Conservation (phyloP, 2,888 invertebrate species). For the Oegoconia quadripuncta region DNA sequence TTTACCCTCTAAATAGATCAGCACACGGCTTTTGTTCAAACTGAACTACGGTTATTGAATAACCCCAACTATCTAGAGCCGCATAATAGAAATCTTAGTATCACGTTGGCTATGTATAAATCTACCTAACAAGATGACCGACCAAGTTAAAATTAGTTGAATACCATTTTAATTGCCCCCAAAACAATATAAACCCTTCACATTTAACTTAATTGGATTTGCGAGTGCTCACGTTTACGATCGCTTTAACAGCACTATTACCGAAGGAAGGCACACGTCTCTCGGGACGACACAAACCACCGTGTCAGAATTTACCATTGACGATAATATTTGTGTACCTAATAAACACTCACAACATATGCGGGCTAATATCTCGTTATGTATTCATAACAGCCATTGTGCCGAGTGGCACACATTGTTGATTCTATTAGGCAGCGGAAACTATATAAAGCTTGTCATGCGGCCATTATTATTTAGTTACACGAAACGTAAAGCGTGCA, state of each 20-base stretch:
- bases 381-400: slow-evolving; percentile 69
- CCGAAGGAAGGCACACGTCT: slow-evolving; percentile 4
- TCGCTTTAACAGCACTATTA: slow-evolving; percentile 48
- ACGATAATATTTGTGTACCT: slow-evolving; percentile 54
- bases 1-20: slow-evolving; percentile 1
- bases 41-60: too few species aligned
- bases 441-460: slow-evolving; percentile 58
- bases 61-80: too few species aligned
- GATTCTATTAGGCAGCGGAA: slow-evolving; percentile 64
- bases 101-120: too few species aligned
- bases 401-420: slow-evolving; percentile 55
- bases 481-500: not conserved
- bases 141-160: not conserved
- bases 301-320: slow-evolving; percentile 27
- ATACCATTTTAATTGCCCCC: slow-evolving; percentile 32
- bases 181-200: slow-evolving; percentile 40
- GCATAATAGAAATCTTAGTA: too few species aligned
- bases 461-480: slow-evolving; percentile 40
- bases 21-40: not conserved
- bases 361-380: slow-evolving; percentile 65
- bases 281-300: slow-evolving; percentile 20
- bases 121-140: slow-evolving; percentile 2
- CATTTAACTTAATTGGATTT: slow-evolving; percentile 47
- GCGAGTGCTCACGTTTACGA: slow-evolving; percentile 47
- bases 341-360: slow-evolving; percentile 59